Evolutionary conservation across 1,140 invertebrate species (phyloP).

Genomic region (Drosophila erecta): DNA sequence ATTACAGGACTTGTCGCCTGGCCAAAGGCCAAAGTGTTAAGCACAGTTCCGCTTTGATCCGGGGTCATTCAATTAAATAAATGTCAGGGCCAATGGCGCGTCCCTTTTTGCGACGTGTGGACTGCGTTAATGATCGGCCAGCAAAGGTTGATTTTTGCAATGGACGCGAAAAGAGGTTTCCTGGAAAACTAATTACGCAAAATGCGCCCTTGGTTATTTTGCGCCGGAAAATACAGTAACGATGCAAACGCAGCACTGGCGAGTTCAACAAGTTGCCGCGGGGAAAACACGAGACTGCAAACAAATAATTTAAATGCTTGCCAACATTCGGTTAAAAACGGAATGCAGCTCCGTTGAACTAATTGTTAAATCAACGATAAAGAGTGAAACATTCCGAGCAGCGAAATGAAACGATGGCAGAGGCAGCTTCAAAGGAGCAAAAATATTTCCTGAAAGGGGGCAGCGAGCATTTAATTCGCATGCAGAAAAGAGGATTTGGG

Average conservation of each 20-base stretch:
- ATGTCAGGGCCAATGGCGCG: constrained; percentile 37
- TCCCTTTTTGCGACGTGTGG: constrained; percentile 17
- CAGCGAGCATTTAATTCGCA: constrained; percentile 45
- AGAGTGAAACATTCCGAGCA: constrained; percentile 16
- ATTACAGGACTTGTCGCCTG: background rate
- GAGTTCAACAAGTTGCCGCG: constrained; percentile 27
- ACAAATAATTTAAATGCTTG: constrained; percentile 37
- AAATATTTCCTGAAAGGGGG: constrained; percentile 19
- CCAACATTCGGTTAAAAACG: constrained; percentile 32
- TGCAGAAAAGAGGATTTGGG: constrained; percentile 43
- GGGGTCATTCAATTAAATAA: constrained; percentile 48
- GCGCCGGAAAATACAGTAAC: constrained; percentile 16
- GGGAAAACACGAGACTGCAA: background rate
- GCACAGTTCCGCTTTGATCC: constrained; percentile 11
- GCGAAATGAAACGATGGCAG: constrained; percentile 20
- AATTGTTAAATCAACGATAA: constrained; percentile 53
- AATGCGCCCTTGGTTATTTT: constrained; percentile 7
- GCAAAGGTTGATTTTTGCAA: constrained; percentile 2
- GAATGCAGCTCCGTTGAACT: constrained; percentile 30
- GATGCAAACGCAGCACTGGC: background rate
- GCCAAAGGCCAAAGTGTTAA: constrained; percentile 5
- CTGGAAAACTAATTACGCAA: constrained; percentile 28
- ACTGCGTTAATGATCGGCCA: background rate
- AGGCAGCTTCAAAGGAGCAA: constrained; percentile 26
- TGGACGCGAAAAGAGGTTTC: constrained; percentile 1